These are phyloP conservation scores for Tinamus major DNA, from an alignment of 2,797 vertebrate genomes.

Conservation along the genomic window DNA sequence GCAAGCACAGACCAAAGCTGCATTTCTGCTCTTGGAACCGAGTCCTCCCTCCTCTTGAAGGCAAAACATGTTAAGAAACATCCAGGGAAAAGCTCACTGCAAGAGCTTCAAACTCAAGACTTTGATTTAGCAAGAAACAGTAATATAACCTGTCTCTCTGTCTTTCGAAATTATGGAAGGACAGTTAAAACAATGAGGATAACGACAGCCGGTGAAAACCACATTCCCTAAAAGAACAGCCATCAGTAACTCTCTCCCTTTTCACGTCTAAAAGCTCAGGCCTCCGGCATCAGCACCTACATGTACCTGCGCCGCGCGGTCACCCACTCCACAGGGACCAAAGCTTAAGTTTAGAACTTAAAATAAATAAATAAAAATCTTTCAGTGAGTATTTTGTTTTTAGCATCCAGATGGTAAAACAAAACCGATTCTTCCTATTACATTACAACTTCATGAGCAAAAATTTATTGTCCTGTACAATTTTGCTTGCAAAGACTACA, in stretches of 20 bases:
- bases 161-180: not conserved
- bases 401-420: not conserved
- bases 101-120: not conserved
- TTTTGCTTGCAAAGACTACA: not conserved
- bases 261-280: not conserved
- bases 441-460: not conserved
- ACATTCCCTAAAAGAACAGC: not conserved
- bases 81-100: not conserved
- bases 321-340: too few species aligned
- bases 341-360: not conserved
- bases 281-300: not conserved
- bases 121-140: not conserved
- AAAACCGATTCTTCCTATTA: not conserved
- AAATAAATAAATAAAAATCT: not conserved
- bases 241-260: not conserved
- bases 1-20: not conserved
- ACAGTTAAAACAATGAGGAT: not conserved
- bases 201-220: not conserved
- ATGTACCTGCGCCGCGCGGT: not conserved
- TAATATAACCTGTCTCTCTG: not conserved
- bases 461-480: accelerated
- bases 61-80: not conserved
- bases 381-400: not conserved
- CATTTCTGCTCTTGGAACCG: not conserved
- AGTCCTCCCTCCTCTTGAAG: not conserved